Conservation (phyloP, 1,140 invertebrate species). For the Dendrolimus punctatus region DNA sequence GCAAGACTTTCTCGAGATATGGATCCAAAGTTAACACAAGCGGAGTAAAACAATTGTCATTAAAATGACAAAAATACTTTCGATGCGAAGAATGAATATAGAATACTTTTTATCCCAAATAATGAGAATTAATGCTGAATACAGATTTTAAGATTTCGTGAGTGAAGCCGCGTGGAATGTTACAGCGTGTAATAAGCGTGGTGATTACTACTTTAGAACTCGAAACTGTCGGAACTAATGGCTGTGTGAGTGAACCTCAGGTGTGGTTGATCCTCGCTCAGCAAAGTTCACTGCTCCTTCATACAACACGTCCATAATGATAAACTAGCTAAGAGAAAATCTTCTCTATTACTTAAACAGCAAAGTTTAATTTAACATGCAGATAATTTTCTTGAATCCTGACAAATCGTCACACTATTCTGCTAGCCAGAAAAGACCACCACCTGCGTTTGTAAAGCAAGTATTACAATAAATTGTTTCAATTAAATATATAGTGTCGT, state of each 20-base stretch:
- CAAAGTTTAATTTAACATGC: constrained; percentile 18
- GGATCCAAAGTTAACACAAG: too few species aligned
- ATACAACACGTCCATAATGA: constrained; percentile 24
- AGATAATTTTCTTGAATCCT: constrained; percentile 13
- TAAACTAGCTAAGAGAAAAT: constrained; percentile 24
- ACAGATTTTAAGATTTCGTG: too few species aligned
- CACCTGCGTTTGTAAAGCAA: constrained; percentile 15
- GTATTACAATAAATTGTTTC: too few species aligned
- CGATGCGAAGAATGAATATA: too few species aligned
- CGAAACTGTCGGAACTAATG: constrained; percentile 54
- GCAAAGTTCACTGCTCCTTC: constrained; percentile 64
- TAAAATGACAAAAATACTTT: too few species aligned
- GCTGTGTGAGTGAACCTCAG: constrained; percentile 55
- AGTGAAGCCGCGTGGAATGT: constrained; percentile 2
- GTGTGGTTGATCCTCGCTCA: constrained; percentile 46
- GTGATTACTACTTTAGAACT: constrained; percentile 46
- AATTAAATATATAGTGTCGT: too few species aligned
- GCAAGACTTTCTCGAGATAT: too few species aligned
- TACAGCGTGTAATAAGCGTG: constrained; percentile 30
- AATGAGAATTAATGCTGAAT: too few species aligned
- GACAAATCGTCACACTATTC: constrained; percentile 27
- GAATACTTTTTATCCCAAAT: too few species aligned
- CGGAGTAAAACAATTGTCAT: too few species aligned
- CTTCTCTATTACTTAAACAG: constrained; percentile 25
- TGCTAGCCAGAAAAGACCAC: constrained; percentile 22